Evolutionary conservation across 2,888 invertebrate species (phyloP).

Genomic region (Eristalis pertinax): DNA sequence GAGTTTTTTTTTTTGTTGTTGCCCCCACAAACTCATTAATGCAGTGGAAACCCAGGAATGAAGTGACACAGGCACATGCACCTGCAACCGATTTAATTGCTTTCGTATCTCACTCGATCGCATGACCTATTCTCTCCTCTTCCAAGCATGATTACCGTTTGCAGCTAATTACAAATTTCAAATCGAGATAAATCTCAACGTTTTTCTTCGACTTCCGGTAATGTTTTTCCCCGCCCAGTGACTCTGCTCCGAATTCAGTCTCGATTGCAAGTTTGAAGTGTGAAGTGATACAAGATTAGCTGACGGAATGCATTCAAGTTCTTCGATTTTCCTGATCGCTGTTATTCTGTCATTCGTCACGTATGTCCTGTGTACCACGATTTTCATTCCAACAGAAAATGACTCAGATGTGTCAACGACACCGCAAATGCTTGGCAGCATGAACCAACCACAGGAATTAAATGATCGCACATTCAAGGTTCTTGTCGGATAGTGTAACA

Average conservation of each 20-base stretch:
- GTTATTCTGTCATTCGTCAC: background rate
- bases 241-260: background rate
- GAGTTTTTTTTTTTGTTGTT: no score
- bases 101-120: no score
- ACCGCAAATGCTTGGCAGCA: no score
- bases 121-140: no score
- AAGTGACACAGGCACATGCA: no score
- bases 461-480: background rate
- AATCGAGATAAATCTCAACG: background rate
- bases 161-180: background rate
- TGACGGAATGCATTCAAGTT: background rate
- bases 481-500: background rate
- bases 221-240: background rate
- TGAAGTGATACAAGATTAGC: background rate
- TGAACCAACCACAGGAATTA: background rate
- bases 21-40: no score
- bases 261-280: background rate
- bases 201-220: background rate
- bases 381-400: background rate
- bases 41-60: no score
- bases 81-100: no score
- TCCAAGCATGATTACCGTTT: no score
- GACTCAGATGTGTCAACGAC: background rate
- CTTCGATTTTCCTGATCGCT: background rate
- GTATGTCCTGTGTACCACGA: background rate